These are phyloP conservation scores for Hydractinia symbiolongicarpus DNA, from an alignment of 30 jellyfish, hydroid and myxozoan genomes.

Conservation along the genomic window DNA sequence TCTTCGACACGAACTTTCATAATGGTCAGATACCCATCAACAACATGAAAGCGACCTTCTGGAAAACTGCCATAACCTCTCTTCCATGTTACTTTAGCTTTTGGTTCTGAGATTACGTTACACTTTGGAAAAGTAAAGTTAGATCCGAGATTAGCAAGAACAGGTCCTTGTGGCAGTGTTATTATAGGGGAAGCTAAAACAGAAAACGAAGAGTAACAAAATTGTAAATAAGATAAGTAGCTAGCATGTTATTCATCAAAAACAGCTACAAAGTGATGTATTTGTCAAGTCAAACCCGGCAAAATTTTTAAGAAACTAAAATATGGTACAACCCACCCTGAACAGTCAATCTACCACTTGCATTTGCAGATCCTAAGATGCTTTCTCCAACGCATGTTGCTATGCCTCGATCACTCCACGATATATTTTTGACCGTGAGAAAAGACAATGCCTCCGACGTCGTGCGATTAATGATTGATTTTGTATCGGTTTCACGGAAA, in stretches of 20 bases:
- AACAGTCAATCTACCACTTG: conserved; percentile 1
- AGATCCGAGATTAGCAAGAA: background rate
- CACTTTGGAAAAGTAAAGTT: conserved; percentile 31
- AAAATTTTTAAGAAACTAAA: no score
- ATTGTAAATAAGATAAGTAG: no score
- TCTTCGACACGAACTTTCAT: conserved; percentile 20
- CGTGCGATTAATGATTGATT: no score
- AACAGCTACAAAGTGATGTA: no score
- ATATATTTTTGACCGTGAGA: background rate
- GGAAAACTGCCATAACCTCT: conserved; percentile 29
- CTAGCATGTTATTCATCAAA: no score
- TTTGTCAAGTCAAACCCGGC: no score
- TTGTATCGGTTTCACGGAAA: no score
- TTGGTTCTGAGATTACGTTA: conserved; percentile 17
- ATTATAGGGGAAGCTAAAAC: conserved; percentile 20
- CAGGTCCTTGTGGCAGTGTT: background rate
- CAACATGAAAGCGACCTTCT: background rate
- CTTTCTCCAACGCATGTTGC: conserved; percentile 22
- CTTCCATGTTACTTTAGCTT: conserved; percentile 27
- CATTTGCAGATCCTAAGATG: conserved; percentile 5
- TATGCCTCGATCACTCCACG: conserved; percentile 24
- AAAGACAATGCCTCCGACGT: background rate
- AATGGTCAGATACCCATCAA: background rate
- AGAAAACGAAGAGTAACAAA: no score
- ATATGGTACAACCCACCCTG: conserved; percentile 15